Base-by-base conservation (phyloP, 2,113 vertebrate genomes). In the Orientallactaga bullata region DNA sequence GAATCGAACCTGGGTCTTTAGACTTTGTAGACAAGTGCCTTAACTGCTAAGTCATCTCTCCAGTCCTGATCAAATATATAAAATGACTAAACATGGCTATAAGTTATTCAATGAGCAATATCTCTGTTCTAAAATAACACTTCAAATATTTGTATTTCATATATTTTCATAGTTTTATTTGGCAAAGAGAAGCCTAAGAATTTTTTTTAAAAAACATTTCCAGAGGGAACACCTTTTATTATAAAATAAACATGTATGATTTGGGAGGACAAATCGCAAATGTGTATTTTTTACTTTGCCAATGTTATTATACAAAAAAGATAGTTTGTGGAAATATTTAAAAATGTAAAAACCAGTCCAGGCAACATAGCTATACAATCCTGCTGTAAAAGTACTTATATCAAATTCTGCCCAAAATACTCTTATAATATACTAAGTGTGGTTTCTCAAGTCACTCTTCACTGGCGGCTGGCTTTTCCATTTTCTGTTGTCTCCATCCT, bases 401-500 rank as follows among this genome's bases (percentile, higher is more conserved):
- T 95, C 93, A 98, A 97, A 96, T 97, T 96, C 96, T 96, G 80
- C 96, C 95, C 96, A 95, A 95, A 95, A 60, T 94, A 96, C 84
- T 95, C 97, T 91, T 96, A 85, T 69, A 85, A 77, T 94, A 95
- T 32, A 93, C 90, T 91, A 97, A 83, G 93, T 95, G 95, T 42
- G 95, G 69, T 94, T 96, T 68, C 15, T 79, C 82, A 94, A 73
- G 72, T 86, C 91, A 47, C 5, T 93, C 78, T 76, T 98, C 97
- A 99, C 97, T 99, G 99, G 97, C 99, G 99, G 96, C 99, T 98
- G 60, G 99, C 91, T 97, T 99, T 99, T 88, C 99, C 99, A 71
- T 99, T 99, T 98, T 99, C 99, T 2, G 99, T 97, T 2, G 98
- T 97, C 92, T 99, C 99, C 99, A 99, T 98, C 96, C 99, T 99